Evolutionary conservation across 1,140 invertebrate genomes (phyloP), one percentile per base, ranked within the genome.

Genomic region (Drosophila azteca): DNA sequence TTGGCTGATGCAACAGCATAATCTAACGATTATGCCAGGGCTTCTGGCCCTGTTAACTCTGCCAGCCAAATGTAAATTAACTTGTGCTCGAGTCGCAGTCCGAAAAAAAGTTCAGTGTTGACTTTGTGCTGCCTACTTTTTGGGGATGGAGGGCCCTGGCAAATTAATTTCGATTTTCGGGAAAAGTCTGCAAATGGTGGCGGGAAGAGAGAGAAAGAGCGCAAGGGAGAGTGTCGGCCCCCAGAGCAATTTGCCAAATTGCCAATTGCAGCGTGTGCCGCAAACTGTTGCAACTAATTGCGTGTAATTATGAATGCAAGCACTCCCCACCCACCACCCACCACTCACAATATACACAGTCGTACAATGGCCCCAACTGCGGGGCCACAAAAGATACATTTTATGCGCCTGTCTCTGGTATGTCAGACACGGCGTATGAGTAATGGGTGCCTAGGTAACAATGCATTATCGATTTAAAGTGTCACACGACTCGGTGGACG

Each of bases 201-300:
- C 31, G 8, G 8, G 31, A 8, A 31, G 9, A 11, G 9, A 35
- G 35, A 13, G 9, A 39, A 9, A 11, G 31, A 11, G 31, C 3
- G 9, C 3, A 8, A 9, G 31, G 3, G 31, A 11, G 31, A 11
- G 44, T 48, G 41, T 44, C 9, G 31, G 31, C 9, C 9, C 31
- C 31, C 43, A 41, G 17, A 62, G 55, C 59, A 62, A 63, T 73
- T 77, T 71, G 65, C 53, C 61, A 61, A 71, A 71, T 84, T 60
- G 49, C 53, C 67, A 52, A 54, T 67, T 60, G 59, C 66, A 22
- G 49, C 67, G 70, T 62, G 55, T 65, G 74, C 44, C 45, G 48
- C 65, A 60, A 84, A 79, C 65, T 83, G 80, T 77, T 84, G 80
- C 79, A 79, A 49, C 72, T 84, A 84, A 85, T 84, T 84, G 74